These are phyloP conservation scores for Aromia moschata DNA, from an alignment of 2,888 invertebrate species.

Conservation along the genomic window DNA sequence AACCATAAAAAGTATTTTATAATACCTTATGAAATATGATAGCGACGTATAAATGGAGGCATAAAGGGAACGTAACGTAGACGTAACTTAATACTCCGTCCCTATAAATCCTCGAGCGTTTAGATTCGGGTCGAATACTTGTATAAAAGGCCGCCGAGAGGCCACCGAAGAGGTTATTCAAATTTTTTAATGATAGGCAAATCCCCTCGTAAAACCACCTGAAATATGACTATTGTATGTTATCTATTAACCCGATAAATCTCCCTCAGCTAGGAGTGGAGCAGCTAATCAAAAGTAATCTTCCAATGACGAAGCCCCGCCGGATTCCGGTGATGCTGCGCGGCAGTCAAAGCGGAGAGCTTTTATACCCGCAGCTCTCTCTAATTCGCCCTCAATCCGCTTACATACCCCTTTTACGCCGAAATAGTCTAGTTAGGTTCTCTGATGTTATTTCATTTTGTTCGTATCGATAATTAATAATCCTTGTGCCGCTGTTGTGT, in stretches of 20 bases:
- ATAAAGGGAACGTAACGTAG: too few species aligned
- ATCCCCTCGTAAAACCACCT: constrained; percentile 17
- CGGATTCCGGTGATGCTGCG: constrained; percentile 40
- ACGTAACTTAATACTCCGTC: too few species aligned
- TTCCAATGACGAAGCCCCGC: constrained; percentile 51
- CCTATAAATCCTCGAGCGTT: too few species aligned
- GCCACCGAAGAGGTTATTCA: background rate
- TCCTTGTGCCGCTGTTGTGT: constrained; percentile 31
- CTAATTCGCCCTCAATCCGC: constrained; percentile 57
- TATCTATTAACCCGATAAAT: constrained; percentile 42
- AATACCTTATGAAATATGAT: too few species aligned
- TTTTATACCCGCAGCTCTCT: constrained; percentile 53
- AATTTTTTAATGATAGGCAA: background rate
- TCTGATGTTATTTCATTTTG: constrained; percentile 40
- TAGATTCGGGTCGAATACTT: too few species aligned
- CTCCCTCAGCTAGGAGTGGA: constrained; percentile 41
- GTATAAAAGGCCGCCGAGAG: background rate
- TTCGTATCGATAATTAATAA: constrained; percentile 45
- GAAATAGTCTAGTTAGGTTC: constrained; percentile 40
- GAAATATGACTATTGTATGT: constrained; percentile 32
- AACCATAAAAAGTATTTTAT: too few species aligned
- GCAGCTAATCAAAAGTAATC: constrained; percentile 55
- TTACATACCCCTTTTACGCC: constrained; percentile 53
- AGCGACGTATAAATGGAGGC: too few species aligned
- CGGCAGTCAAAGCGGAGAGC: constrained; percentile 47